Base-by-base conservation (phyloP, 2,797 vertebrate species). In the Mus minutoides region DNA sequence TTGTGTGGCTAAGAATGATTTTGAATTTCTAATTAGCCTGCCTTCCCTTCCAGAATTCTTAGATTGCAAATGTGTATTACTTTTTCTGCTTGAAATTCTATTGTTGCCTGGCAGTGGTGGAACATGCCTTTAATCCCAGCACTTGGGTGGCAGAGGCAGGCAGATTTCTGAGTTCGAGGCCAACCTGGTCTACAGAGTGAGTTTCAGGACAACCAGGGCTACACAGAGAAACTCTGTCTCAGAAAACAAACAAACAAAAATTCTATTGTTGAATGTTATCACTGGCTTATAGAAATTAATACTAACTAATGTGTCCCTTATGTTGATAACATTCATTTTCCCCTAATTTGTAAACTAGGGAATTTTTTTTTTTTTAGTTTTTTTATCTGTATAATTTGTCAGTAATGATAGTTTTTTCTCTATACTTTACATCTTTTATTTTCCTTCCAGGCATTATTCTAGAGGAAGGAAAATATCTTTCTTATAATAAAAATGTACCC, bases 221-320 rank as follows among this genome's bases (percentile, higher is more conserved):
- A 49, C 49, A 49, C 49, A 49, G 49, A 49, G 49, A 49, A 49
- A 49, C 49, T 10, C 49, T 49, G 9, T 49, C 49, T 49, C 49
- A 46, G 7, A 46, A 46, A 46, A 46, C 43, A 46, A 46, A 46
- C 46, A 46, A 46, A 46, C 43, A 46, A 71, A 88, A 79, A 77
- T 82, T 76, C 93, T 54, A 34, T 22, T 93, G 88, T 96, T 73
- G 56, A 84, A 94, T 11, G 67, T 90, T 92, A 73, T 92, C 92
- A 67, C 58, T 94, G 29, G 54, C 49, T 56, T 91, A 71, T 52
- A 86, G 46, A 92, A 91, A 73, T 88, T 26, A 71, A 88, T 87
- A 84, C 89, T 88, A 71, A 88, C 64, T 80, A 94, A 76, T 88
- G 1, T 79, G 67, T 91, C 54, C 2, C n/a, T 93, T 54, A 80